Conservation (phyloP, 2,797 vertebrate species). For the Clarias platycephalus region DNA sequence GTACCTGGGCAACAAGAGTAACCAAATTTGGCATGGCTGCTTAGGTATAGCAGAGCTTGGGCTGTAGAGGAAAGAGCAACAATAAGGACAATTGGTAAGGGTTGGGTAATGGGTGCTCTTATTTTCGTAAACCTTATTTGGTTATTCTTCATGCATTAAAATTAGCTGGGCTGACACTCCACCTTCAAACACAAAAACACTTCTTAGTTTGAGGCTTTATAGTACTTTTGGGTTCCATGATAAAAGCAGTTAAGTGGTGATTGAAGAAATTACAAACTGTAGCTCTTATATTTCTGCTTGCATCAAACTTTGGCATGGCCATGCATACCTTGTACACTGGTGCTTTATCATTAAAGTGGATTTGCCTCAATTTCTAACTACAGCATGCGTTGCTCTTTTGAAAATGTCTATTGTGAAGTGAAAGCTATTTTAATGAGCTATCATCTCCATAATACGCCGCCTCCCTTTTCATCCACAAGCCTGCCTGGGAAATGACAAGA, state of each 20-base stretch:
- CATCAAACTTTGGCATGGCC: constrained; percentile 20
- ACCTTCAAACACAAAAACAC: not conserved
- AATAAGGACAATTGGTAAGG: not conserved
- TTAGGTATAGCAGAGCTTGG: not conserved
- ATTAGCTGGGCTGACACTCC: not conserved
- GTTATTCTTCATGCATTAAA: constrained; percentile 21
- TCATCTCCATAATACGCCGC: constrained; percentile 40
- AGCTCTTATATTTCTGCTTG: not conserved
- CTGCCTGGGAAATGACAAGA: constrained; percentile 44
- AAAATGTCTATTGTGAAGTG: constrained; percentile 34
- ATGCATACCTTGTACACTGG: not conserved
- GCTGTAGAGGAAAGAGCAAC: not conserved
- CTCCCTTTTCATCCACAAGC: constrained; percentile 38
- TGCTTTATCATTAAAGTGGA: constrained; percentile 7
- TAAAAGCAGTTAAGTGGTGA: not conserved
- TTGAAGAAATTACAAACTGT: constrained; percentile 9
- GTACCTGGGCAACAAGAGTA: constrained; percentile 5
- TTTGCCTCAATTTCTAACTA: constrained; percentile 8
- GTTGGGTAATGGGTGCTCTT: not conserved
- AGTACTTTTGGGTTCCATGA: not conserved
- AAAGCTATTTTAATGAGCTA: constrained; percentile 52
- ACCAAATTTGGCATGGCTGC: not conserved
- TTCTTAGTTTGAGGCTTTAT: not conserved
- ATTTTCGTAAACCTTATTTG: constrained; percentile 5
- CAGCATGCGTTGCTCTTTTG: constrained; percentile 19